Evolutionary conservation across 1,140 invertebrate species (phyloP).

Genomic region (Drosophila chauvacae): DNA sequence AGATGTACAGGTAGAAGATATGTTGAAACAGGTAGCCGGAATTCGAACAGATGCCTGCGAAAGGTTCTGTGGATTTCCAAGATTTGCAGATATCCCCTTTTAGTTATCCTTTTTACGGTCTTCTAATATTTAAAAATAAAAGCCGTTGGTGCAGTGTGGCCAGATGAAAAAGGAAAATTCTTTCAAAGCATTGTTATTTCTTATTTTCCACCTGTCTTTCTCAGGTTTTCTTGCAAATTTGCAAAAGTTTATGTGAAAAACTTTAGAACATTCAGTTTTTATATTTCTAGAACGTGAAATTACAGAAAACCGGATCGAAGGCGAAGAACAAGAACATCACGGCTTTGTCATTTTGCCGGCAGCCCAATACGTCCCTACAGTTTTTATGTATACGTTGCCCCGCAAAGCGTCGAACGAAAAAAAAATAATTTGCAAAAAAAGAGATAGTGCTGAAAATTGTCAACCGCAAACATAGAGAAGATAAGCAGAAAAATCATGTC

Average conservation of each 20-base stretch:
- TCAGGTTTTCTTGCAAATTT: background rate
- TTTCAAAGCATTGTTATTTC: background rate
- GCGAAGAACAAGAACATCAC: background rate
- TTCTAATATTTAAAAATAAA: too few relatives aligned
- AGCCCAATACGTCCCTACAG: background rate
- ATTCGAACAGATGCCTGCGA: constrained; percentile 12
- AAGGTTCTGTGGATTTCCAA: background rate
- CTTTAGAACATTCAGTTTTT: too few relatives aligned
- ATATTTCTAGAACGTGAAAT: background rate
- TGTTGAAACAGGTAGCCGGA: constrained; percentile 10
- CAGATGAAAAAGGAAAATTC: background rate
- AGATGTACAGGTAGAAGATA: constrained; percentile 8
- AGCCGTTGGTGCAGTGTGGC: background rate
- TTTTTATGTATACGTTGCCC: constrained; percentile 45
- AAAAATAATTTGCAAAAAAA: constrained; percentile 8
- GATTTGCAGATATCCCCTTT: background rate
- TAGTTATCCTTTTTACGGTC: background rate
- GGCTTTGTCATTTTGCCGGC: background rate
- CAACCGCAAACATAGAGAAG: constrained; percentile 5
- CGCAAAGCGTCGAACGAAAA: constrained; percentile 29
- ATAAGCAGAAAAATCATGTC: constrained; percentile 60
- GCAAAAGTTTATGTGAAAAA: background rate
- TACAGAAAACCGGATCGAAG: too few relatives aligned
- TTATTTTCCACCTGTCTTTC: background rate
- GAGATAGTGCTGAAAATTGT: constrained; percentile 2